Percentiles rank a stretch among this genome's conserved stretches.
Conservation (phyloP, 2,113 vertebrate species). For the Periophthalmodon schlosseri region DNA sequence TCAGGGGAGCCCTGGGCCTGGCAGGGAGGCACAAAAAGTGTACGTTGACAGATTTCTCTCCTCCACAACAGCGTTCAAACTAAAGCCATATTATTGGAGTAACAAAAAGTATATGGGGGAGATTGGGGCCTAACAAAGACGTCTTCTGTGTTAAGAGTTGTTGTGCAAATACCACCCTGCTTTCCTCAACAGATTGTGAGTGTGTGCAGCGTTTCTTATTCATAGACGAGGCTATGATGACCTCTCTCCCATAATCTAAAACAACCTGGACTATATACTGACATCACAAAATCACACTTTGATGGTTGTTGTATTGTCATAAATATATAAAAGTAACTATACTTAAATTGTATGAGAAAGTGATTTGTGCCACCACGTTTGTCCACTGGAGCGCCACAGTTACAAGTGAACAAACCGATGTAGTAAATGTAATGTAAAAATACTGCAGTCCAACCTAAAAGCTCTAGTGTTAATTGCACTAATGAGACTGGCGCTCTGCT, state of each 20-base stretch:
- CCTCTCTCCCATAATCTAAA: no score
- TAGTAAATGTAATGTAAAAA: slow-evolving; percentile 37
- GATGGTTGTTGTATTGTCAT: no score
- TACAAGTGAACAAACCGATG: neutral
- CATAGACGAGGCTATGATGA: no score
- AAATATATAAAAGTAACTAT: no score
- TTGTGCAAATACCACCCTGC: neutral
- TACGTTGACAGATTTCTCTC: slow-evolving; percentile 48
- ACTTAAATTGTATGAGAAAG: no score
- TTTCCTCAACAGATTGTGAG: slow-evolving; percentile 8
- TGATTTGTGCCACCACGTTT: no score
- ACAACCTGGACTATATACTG: no score
- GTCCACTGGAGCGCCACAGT: slow-evolving; percentile 1
- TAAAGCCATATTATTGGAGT: slow-evolving; percentile 35
- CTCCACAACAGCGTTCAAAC: slow-evolving; percentile 47
- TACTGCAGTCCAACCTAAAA: slow-evolving; percentile 17
- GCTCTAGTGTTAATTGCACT: slow-evolving; percentile 25
- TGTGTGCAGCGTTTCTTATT: no score
- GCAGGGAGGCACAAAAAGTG: slow-evolving; percentile 55
- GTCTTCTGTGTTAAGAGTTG: slow-evolving; percentile 13
- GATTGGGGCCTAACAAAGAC: slow-evolving; percentile 32
- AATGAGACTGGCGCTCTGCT: slow-evolving; percentile 29
- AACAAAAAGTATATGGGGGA: slow-evolving; percentile 19
- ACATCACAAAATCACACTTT: no score
- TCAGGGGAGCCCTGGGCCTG: slow-evolving; percentile 52